These are phyloP conservation scores for Trilocha varians DNA, from an alignment of 2,888 invertebrate species.

Conservation along the genomic window DNA sequence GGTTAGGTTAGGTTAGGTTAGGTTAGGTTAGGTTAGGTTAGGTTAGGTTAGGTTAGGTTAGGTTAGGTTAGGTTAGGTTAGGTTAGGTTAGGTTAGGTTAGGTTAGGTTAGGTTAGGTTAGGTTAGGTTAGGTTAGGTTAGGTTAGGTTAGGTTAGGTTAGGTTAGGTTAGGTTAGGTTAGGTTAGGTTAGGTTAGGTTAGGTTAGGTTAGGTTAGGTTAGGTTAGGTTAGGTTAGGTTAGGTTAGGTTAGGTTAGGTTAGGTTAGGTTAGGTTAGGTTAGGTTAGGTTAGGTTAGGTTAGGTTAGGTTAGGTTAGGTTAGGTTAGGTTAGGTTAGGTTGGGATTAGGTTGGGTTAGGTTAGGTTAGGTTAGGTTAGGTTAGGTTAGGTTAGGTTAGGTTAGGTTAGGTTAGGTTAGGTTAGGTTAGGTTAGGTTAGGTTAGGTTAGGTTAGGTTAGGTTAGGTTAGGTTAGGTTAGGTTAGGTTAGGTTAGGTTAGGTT, in stretches of 20 bases:
- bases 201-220: constrained; percentile 15
- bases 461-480: constrained; percentile 1
- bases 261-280: constrained; percentile 10
- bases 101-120: constrained; percentile 13
- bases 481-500: constrained; percentile 4
- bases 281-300: constrained; percentile 7
- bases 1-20: constrained; percentile 11
- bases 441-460: constrained; percentile 6
- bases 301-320: constrained; percentile 8
- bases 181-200: constrained; percentile 13
- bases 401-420: constrained; percentile 11
- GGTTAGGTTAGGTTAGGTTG: constrained; percentile 8
- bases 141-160: constrained; percentile 11
- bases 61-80: constrained; percentile 11
- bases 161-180: constrained; percentile 12
- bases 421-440: constrained; percentile 12
- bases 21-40: constrained; percentile 11
- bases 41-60: constrained; percentile 11
- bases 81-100: constrained; percentile 14
- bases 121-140: constrained; percentile 11
- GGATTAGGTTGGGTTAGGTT: constrained; percentile 8
- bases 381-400: constrained; percentile 8
- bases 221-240: constrained; percentile 16
- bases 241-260: constrained; percentile 14
- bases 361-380: constrained; percentile 8